Evolutionary conservation across 1,140 invertebrate species (phyloP).

Genomic region (Periplaneta americana): DNA sequence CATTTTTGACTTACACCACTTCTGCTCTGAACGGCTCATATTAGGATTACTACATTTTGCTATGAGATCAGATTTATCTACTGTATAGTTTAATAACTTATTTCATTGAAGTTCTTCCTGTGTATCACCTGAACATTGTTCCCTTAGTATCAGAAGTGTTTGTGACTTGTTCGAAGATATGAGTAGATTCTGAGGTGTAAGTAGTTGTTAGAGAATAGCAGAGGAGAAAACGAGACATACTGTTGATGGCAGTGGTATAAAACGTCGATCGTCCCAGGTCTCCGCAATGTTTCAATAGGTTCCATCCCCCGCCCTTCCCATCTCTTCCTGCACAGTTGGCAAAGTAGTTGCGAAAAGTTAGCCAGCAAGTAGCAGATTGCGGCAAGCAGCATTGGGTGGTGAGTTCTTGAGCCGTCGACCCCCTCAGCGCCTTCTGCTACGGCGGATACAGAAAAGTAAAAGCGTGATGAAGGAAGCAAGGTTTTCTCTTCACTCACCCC

Average conservation of each 20-base stretch:
- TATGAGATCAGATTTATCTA: too few relatives aligned
- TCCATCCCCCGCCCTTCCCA: background rate
- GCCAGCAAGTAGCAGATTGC: background rate
- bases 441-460: background rate
- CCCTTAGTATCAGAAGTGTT: too few relatives aligned
- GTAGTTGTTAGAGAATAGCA: background rate
- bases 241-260: background rate
- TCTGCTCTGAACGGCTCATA: too few relatives aligned
- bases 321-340: background rate
- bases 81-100: too few relatives aligned
- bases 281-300: background rate
- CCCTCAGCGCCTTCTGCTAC: background rate
- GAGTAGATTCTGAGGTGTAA: too few relatives aligned
- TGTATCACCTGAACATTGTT: too few relatives aligned
- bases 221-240: background rate
- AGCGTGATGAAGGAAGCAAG: background rate
- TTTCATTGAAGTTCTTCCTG: too few relatives aligned
- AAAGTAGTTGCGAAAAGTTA: background rate
- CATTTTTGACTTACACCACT: too few relatives aligned
- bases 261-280: background rate
- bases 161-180: too few relatives aligned
- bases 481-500: background rate
- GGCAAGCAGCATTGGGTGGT: background rate
- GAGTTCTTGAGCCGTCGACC: background rate
- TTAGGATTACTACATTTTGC: too few relatives aligned